Base-by-base conservation (phyloP, 1,140 invertebrate species). In the Drosophila mauritiana region DNA sequence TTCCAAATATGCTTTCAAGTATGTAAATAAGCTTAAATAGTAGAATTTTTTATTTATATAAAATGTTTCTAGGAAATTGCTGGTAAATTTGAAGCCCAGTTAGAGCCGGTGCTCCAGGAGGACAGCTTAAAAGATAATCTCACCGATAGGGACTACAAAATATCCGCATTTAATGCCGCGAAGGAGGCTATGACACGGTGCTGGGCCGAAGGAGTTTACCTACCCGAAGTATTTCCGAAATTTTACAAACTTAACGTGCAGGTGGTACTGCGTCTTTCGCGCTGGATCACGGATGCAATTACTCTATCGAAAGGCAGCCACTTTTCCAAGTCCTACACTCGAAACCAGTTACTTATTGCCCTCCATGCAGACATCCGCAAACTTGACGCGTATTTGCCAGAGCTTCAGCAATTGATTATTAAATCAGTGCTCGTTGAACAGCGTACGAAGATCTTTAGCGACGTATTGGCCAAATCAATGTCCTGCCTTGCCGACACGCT, bases 1-100 rank as follows among this genome's bases (percentile, higher is more conserved):
- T 99, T 97, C 93, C 98, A 99, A 94, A 98, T 99, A 83, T 94
- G 96, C 73, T 97, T 98, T 93, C 97, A 98, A 73, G 90, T 91
- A 49, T 25, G 48, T 0, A 31, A 20, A 11, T 22, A 5, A 34
- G 1, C 6, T 31, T 8, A 13, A 5, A 13, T 40, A n/a, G 0
- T 12, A 8, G n/a, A 12, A 10, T 10, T 8, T 7, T 40, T 8
- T 3, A 17, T 6, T 10, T 22, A 4, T 13, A 5, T 27, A 17
- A 0, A 8, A n/a, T 46, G 22, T 0, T 11, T 22, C 31, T 37
- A 69, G 94, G 97, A 98, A 94, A 97, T 98, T 91, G 97, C 96
- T 49, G 95, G 95, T 73, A 91, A 81, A 11, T 93, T 96, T 51
- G 92, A 93, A 56, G 65, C 64, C 0, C 56, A 69, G 12, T 58